These are phyloP conservation scores for Aix galericulata DNA, from an alignment of 2,113 vertebrate genomes.

Conservation along the genomic window DNA sequence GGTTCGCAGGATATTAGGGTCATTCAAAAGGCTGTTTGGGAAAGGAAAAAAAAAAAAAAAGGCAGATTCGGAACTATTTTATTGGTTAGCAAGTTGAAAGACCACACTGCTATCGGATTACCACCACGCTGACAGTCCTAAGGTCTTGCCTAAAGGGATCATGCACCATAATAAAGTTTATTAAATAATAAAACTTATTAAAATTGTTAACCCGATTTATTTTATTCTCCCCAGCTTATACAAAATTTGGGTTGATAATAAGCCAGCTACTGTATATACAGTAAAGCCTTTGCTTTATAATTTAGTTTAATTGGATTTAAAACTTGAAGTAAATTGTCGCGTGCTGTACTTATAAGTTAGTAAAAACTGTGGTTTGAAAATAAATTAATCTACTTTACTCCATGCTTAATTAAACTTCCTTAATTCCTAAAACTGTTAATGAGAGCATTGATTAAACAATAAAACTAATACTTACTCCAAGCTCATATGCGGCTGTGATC, in stretches of 20 bases:
- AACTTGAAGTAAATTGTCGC: conserved; percentile 99
- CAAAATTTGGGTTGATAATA: conserved; percentile 98
- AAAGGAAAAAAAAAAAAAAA: background rate
- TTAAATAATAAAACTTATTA: conserved; percentile 99
- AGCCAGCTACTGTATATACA: conserved; percentile 99
- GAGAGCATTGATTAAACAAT: conserved; percentile 99
- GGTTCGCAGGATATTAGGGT: conserved; percentile 76
- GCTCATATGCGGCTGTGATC: conserved; percentile 99
- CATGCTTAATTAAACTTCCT: conserved; percentile 99
- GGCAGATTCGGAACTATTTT: conserved; percentile 62
- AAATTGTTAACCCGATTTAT: conserved; percentile 99
- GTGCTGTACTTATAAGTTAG: conserved; percentile 99
- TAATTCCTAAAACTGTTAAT: conserved; percentile 99
- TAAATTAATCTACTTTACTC: conserved; percentile 99
- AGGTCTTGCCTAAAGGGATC: conserved; percentile 99
- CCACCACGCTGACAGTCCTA: conserved; percentile 92
- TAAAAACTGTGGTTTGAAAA: conserved; percentile 99
- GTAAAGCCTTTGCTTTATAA: conserved; percentile 99
- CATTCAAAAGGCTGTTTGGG: conserved; percentile 70
- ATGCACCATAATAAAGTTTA: conserved; percentile 99
- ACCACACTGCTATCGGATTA: conserved; percentile 98
- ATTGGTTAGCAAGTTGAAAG: conserved; percentile 79
- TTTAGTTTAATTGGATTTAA: conserved; percentile 99
- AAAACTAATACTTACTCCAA: conserved; percentile 99
- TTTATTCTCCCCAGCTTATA: conserved; percentile 99